A percentile compares a stretch with the other conserved stretches of the same genome.
These are phyloP conservation scores for Atta colombica DNA, from an alignment of 1,140 invertebrate species.

Conservation along the genomic window DNA sequence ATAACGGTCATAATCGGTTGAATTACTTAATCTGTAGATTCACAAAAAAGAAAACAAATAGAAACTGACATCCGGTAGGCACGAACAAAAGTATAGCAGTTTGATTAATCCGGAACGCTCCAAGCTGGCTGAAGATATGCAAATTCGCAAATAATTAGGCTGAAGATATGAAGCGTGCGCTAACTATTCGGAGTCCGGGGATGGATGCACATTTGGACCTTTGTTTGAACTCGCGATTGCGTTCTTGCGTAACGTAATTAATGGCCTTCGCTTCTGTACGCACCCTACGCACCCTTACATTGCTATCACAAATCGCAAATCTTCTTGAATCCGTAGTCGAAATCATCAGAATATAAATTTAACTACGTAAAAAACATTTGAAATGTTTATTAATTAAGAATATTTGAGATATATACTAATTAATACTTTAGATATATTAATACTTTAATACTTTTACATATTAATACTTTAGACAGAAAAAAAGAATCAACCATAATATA, in stretches of 20 bases:
- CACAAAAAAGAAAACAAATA: constrained; percentile 47
- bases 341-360: constrained; percentile 25
- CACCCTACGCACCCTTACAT: constrained; percentile 52
- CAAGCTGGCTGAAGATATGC: constrained; percentile 76
- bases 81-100: constrained; percentile 70
- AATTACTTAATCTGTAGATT: constrained; percentile 22
- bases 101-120: constrained; percentile 56
- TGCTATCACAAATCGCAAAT: neutral
- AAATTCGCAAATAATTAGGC: constrained; percentile 83
- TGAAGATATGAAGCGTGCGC: constrained; percentile 82
- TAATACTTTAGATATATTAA: neutral
- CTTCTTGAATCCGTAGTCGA: neutral
- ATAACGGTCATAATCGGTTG: constrained; percentile 44
- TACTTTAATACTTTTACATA: too few species aligned
- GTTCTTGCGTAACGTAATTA: constrained; percentile 86
- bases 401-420: neutral
- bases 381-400: neutral
- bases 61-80: constrained; percentile 68
- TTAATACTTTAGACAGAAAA: neutral
- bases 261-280: constrained; percentile 80
- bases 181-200: constrained; percentile 57
- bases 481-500: too few species aligned
- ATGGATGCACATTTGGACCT: constrained; percentile 72
- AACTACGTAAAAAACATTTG: neutral
- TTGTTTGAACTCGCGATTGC: constrained; percentile 85